phyloP scores from a whole-genome alignment of 2,888 invertebrate genomes.

The Argyresthia goedartella region DNA sequence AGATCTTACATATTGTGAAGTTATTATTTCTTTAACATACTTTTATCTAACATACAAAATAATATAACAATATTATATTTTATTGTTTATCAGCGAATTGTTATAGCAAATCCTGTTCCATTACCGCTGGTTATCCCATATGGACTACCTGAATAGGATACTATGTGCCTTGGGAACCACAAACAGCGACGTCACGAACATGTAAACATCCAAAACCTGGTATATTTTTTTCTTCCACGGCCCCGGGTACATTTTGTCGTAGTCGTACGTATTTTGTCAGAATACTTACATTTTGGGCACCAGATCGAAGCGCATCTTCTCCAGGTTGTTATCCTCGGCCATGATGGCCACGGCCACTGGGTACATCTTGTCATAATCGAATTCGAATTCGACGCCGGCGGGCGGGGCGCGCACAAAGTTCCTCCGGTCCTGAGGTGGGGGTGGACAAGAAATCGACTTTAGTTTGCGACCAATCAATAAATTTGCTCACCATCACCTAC shows the following conservation, averaged over 20 bases:
- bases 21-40: no score
- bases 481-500: no score
- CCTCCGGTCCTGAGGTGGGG: conserved; percentile 83
- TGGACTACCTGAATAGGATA: no score
- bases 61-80: no score
- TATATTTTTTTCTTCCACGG: no score
- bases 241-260: conserved; percentile 91
- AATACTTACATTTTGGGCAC: conserved; percentile 97
- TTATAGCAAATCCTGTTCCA: no score
- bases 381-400: conserved; percentile 94
- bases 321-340: conserved; percentile 94
- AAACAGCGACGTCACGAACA: no score
- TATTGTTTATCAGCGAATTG: no score
- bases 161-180: conserved; percentile 62
- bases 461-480: background rate
- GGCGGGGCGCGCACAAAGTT: conserved; percentile 98
- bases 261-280: conserved; percentile 73
- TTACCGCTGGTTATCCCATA: no score
- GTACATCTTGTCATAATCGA: conserved; percentile 93
- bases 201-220: no score
- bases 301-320: conserved; percentile 98
- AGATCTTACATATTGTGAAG: no score
- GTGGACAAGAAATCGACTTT: background rate
- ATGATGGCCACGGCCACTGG: conserved; percentile 96
- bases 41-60: no score